Conservation (phyloP, 2,113 vertebrate species). For the Serilophus lunatus region DNA sequence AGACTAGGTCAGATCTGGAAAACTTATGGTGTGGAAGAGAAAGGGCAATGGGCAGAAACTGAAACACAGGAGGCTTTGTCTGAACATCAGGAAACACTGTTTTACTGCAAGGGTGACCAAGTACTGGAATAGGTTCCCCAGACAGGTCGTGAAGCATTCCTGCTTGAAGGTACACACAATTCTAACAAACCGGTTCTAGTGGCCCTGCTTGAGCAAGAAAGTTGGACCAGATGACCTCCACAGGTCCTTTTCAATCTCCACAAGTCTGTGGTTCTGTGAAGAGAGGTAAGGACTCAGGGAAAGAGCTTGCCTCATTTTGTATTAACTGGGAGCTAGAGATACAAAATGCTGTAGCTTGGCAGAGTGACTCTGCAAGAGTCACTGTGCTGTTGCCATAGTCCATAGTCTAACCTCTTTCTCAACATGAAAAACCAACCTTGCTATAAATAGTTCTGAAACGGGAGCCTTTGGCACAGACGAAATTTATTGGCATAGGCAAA, state of each 20-base stretch:
- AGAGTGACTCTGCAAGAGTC: neutral
- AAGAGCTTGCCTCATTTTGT: neutral
- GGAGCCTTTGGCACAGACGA: neutral
- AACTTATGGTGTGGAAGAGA: neutral
- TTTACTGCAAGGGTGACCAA: neutral
- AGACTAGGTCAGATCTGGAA: neutral
- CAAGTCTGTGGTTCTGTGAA: neutral
- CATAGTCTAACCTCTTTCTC: neutral
- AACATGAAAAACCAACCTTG: neutral
- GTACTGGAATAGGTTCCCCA: neutral
- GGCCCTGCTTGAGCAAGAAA: neutral
- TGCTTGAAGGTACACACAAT: neutral
- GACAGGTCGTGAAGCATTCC: neutral
- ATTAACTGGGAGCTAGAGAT: neutral
- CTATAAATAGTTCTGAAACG: neutral
- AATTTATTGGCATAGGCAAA: neutral
- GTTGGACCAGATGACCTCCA: neutral
- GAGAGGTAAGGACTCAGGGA: neutral
- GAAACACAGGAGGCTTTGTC: neutral
- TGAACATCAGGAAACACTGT: neutral
- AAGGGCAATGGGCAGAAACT: neutral
- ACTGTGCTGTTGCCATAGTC: neutral
- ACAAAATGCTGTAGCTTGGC: neutral
- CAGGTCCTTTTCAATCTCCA: neutral
- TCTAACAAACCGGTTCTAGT: neutral